Evolutionary conservation across 2,888 invertebrate species (phyloP), one percentile per base, ranked within the genome.

Genomic region (Leptarthrus brevirostris): DNA sequence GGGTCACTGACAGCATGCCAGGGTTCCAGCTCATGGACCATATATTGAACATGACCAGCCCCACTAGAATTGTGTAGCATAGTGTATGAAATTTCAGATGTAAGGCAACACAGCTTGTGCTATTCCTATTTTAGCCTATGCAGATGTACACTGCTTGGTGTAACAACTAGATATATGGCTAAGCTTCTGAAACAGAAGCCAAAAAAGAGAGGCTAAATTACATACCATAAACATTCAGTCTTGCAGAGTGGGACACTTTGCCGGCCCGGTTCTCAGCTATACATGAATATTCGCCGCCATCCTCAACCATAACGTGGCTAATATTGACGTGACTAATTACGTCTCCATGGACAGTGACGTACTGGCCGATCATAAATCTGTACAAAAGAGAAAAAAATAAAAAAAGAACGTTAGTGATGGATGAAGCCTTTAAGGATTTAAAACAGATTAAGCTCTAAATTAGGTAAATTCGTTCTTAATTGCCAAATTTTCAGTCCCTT

Each of bases 271-370:
- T 94, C 81, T 90, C 90, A 0, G 92, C 93, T 3, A 87, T 89
- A 82, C 94, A 94, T 53, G 90, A 88, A 85, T 93, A 93, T 82
- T 92, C 91, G 20, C 93, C 94, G 16, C 93, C 93, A 81, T 93
- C 93, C 84, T 92, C 91, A 61, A 92, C 91, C 87, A 89, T 90
- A 79, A 92, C 92, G 82, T 90, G 90, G 81, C 90, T 91, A 80
- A 94, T 92, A 86, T 93, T 93, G 79, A 93, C 92, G 85, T 92
- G 92, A 82, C 93, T 92, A 83, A 93, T 91, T 79, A 93, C 92
- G 84, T 93, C 93, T 73, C 93, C 93, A 80, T 92, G 91, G 53
- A 91, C 89, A 74, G 89, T 92, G 79, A 91, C 91, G 84, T 92
- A 92, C 83, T 92, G 92, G 47, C 92, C 92, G 81, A 92, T 91